Conservation (phyloP, 2,113 vertebrate genomes). For the Brienomyrus brachyistius region DNA sequence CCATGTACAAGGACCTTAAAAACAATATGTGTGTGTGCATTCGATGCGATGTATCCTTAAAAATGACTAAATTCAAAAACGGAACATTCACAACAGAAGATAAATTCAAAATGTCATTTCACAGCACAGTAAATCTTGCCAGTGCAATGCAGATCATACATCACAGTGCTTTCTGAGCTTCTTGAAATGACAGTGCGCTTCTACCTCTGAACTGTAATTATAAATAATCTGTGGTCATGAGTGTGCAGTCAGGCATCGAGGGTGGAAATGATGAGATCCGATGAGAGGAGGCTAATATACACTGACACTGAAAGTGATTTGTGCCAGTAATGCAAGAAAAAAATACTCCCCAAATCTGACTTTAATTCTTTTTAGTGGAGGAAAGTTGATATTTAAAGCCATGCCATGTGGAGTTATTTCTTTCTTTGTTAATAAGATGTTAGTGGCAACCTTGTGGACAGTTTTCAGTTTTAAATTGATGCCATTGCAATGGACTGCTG, state of each 20-base stretch:
- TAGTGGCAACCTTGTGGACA: constrained; percentile 8
- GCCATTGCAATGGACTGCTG: constrained; percentile 2
- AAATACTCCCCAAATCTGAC: neutral
- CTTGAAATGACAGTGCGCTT: neutral
- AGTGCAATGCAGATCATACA: neutral
- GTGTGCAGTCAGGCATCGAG: neutral
- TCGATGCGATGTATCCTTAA: neutral
- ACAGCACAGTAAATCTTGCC: neutral
- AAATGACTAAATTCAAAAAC: neutral
- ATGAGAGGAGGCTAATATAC: neutral
- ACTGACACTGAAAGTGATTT: neutral
- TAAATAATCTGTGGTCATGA: neutral
- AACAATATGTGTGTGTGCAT: neutral
- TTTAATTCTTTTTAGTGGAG: neutral
- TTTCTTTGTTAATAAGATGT: neutral
- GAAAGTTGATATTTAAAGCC: neutral
- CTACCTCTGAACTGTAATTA: neutral
- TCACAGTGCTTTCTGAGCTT: neutral
- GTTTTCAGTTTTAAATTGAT: constrained; percentile 18
- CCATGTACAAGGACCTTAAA: neutral
- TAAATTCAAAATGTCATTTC: neutral
- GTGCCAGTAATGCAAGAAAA: neutral
- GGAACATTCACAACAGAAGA: neutral
- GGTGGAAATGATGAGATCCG: neutral
- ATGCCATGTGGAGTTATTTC: neutral